Percentiles rank a stretch among this genome's conserved stretches.
Evolutionary conservation across 92 coral and sea anemone genomes (phyloP).

Genomic region (Actinostola sp.): DNA sequence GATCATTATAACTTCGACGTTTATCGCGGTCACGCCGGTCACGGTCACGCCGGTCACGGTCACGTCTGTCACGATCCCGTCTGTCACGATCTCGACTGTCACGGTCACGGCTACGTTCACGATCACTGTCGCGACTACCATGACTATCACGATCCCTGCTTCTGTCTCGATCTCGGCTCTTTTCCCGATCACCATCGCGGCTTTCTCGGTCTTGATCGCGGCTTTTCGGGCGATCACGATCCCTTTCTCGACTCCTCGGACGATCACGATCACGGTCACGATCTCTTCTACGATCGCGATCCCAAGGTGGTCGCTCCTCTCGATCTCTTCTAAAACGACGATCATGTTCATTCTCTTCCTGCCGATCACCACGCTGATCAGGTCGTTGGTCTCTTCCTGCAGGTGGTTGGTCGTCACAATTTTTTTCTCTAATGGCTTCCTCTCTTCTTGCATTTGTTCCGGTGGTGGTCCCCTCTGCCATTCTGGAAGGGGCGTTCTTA

Average conservation of each 20-base stretch:
- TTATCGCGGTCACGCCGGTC: constrained; percentile 61
- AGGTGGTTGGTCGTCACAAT: constrained; percentile 1
- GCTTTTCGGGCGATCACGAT: constrained; percentile 37
- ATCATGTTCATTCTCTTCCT: constrained; percentile 4
- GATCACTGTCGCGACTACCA: constrained; percentile 24
- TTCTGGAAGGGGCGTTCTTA: constrained; percentile 49
- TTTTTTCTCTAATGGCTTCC: background rate
- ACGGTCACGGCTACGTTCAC: constrained; percentile 17
- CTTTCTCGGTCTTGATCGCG: constrained; percentile 63
- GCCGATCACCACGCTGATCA: constrained; percentile 24
- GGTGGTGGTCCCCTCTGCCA: constrained; percentile 69
- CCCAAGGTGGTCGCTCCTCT: constrained; percentile 38
- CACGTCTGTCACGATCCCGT: constrained; percentile 44
- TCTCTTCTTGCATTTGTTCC: constrained; percentile 23
- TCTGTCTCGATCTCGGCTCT: constrained; percentile 31
- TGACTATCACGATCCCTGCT: constrained; percentile 16
- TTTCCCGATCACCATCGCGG: constrained; percentile 55
- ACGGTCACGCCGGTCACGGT: constrained; percentile 35
- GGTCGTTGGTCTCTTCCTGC: constrained; percentile 16
- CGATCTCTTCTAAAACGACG: constrained; percentile 19
- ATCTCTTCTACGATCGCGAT: constrained; percentile 36
- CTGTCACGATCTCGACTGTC: constrained; percentile 51
- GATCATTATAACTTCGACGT: no score
- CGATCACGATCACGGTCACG: constrained; percentile 61
- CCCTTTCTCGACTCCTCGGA: constrained; percentile 53